Percentiles rank a stretch among this genome's conserved stretches.
phyloP scores from a whole-genome alignment of 2,113 vertebrate species.

The Tachuris rubrigastra region DNA sequence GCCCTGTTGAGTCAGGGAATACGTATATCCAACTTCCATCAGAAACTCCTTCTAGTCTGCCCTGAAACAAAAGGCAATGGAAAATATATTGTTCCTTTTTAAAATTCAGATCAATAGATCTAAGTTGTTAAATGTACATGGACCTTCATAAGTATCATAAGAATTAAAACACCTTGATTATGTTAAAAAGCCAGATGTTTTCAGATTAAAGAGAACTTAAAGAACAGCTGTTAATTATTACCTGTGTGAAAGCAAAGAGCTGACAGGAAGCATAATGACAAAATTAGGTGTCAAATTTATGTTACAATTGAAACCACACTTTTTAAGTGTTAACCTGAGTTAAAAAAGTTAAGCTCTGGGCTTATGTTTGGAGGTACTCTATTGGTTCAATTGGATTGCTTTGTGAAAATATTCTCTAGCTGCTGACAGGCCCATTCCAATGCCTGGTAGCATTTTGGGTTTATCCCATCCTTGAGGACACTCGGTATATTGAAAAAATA shows the following conservation, averaged over 20 bases:
- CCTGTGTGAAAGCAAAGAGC: neutral
- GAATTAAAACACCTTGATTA: neutral
- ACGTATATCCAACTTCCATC: neutral
- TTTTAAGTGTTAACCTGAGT: neutral
- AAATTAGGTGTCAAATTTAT: neutral
- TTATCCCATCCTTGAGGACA: neutral
- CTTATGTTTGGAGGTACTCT: neutral
- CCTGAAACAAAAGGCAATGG: neutral
- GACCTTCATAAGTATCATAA: neutral
- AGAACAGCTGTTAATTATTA: neutral
- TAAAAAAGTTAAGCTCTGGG: neutral
- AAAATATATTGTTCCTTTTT: neutral
- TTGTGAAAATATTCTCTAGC: neutral
- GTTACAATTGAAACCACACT: neutral
- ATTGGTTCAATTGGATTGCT: neutral
- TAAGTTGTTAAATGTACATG: neutral
- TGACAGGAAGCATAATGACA: neutral
- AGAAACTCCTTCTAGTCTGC: neutral
- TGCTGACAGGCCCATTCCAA: neutral
- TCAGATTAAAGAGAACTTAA: neutral
- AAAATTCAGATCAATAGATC: neutral
- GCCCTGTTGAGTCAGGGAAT: neutral
- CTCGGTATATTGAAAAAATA: neutral
- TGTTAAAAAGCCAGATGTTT: neutral
- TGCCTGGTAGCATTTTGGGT: neutral